Conservation (phyloP, 2,888 invertebrate species). For the Callyntrura sp. region DNA sequence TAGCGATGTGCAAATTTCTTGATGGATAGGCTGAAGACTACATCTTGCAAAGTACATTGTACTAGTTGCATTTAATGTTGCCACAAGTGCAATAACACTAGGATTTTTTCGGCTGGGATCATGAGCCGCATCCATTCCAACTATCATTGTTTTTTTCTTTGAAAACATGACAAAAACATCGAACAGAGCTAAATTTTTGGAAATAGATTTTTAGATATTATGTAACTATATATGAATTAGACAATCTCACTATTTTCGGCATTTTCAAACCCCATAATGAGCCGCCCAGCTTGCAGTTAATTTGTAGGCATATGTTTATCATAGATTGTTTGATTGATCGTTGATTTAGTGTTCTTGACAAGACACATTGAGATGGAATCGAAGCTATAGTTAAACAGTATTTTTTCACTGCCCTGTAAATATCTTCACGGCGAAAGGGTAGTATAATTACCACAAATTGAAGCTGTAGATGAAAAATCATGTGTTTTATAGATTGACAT, state of each 20-base stretch:
- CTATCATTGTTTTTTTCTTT: conserved; percentile 89
- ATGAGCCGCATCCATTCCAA: conserved; percentile 97
- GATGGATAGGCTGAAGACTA: conserved; percentile 73
- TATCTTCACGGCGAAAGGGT: conserved; percentile 92
- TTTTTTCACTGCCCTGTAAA: conserved; percentile 95
- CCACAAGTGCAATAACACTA: conserved; percentile 91
- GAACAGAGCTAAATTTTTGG: no score
- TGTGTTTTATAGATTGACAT: no score
- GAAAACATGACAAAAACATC: conserved; percentile 5
- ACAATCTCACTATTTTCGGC: conserved; percentile 88
- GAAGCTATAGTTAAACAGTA: conserved; percentile 93
- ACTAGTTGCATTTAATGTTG: conserved; percentile 90
- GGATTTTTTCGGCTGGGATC: conserved; percentile 88
- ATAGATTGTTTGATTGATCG: conserved; percentile 91
- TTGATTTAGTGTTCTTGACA: conserved; percentile 89
- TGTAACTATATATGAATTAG: background rate
- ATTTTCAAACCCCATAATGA: conserved; percentile 94
- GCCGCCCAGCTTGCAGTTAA: conserved; percentile 98
- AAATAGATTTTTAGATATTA: background rate
- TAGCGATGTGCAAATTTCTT: conserved; percentile 65
- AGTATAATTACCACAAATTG: conserved; percentile 94
- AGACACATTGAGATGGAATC: conserved; percentile 92
- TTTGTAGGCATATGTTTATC: conserved; percentile 96
- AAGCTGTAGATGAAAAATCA: conserved; percentile 85
- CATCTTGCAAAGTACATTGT: conserved; percentile 92